Base-by-base conservation (phyloP, 1,140 invertebrate species). In the Doryteuthis pealeii region DNA sequence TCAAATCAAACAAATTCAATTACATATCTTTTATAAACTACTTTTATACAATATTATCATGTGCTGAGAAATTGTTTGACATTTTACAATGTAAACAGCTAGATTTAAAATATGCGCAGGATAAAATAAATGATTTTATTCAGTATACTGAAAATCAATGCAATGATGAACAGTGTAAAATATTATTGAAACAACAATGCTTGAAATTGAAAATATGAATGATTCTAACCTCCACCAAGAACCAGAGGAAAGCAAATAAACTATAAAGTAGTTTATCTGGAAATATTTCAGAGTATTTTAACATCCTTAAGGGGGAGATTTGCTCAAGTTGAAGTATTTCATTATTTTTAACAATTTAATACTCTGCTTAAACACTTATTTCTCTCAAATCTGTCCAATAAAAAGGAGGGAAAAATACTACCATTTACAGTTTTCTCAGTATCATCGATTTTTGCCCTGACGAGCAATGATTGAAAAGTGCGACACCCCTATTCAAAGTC, bases 121-220 rank as follows among this genome's bases (percentile, higher is more conserved):
- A 62, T 12, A 62, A 62, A 31, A 32, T 30, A 28, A 69, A 31
- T 69, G 30, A 1, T 32, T 69, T 69, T 69, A 69, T 69, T 69
- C 67, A 12, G 14, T 69, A 69, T 32, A 22, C 1, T 69, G 30
- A 69, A 31, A 69, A 8, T 30, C 67, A 62, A n/a, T 62, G 12
- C 22, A 49, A 49, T 62, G 54, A 28, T 62, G 54, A 62, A 62
- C 54, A 58, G 4, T n/a, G 18, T 15, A 62, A n/a, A 62, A n/a
- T n/a, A 62, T n/a, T 18, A 62, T 62, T 62, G 54, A 6, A 62
- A n/a, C 10, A 12, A 28, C 5, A 28, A 6, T 28, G 5, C 10
- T 62, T 8, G 54, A n/a, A 62, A 28, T n/a, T 28, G 26, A n/a
- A 62, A 22, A 62, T n/a, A 22, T 6, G 26, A 62, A 14, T 62